Evolutionary conservation across 2,113 vertebrate genomes (phyloP).

Genomic region (Condylura cristata): DNA sequence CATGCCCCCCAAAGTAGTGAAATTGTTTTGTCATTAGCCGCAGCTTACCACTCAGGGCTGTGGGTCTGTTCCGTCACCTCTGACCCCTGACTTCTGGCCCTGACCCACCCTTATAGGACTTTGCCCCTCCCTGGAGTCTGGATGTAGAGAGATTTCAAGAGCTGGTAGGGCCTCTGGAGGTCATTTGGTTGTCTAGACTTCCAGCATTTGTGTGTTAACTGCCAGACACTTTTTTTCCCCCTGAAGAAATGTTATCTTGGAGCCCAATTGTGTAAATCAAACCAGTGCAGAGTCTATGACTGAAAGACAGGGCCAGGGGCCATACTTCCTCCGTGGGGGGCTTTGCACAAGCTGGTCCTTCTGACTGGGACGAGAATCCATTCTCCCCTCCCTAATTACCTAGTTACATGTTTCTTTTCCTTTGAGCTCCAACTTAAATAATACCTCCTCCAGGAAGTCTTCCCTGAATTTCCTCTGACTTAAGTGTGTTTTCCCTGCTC

Average conservation of each 20-base stretch:
- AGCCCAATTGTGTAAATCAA: background rate
- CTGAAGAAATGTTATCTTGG: conserved; percentile 39
- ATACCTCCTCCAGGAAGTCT: conserved; percentile 27
- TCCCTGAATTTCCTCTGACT: background rate
- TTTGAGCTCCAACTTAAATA: background rate
- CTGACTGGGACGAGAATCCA: background rate
- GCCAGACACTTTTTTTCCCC: background rate
- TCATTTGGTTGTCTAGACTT: conserved; percentile 48
- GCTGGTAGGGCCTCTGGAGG: conserved; percentile 20
- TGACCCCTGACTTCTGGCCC: conserved; percentile 45
- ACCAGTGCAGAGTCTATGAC: background rate
- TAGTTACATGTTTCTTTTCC: background rate
- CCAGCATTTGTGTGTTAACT: conserved; percentile 60
- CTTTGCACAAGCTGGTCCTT: conserved; percentile 30
- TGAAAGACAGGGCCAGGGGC: background rate
- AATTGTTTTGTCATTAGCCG: conserved; percentile 52
- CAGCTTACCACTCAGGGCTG: background rate
- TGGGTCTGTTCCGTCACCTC: conserved; percentile 55
- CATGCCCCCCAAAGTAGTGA: background rate
- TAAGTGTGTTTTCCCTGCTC: background rate
- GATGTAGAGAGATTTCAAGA: conserved; percentile 8
- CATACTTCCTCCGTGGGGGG: background rate
- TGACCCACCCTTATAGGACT: background rate
- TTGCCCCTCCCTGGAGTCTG: background rate
- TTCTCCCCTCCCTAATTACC: background rate